A percentile compares a stretch with the other conserved stretches of the same genome.
Evolutionary conservation across 2,888 invertebrate genomes (phyloP).

Genomic region (Tubulanus polymorphus): DNA sequence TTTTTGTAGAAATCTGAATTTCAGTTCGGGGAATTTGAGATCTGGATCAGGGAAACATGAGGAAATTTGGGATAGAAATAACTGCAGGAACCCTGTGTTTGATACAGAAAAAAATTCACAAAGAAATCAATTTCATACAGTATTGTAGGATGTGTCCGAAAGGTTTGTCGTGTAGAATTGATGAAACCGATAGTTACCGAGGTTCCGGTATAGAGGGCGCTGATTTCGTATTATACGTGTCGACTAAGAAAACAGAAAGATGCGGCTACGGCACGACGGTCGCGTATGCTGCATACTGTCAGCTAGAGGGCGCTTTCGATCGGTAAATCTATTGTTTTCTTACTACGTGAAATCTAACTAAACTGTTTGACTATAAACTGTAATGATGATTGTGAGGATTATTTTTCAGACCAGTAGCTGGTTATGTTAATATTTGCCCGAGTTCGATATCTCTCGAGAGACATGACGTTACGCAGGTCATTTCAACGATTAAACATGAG

Average conservation of each 20-base stretch:
- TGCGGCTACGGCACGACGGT: constrained; percentile 88
- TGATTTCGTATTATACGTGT: constrained; percentile 96
- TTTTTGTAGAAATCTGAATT: too few species aligned
- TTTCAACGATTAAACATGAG: constrained; percentile 97
- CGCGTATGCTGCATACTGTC: constrained; percentile 97
- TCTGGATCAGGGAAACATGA: too few species aligned
- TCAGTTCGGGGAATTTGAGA: too few species aligned
- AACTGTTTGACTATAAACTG: too few species aligned
- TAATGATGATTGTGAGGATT: too few species aligned
- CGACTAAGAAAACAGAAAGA: constrained; percentile 87
- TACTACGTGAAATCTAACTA: not conserved
- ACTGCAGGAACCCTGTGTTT: too few species aligned
- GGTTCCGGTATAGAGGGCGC: constrained; percentile 63
- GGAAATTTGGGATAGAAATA: too few species aligned
- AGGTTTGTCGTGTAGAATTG: too few species aligned
- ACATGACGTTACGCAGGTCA: constrained; percentile 66
- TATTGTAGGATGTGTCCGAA: too few species aligned
- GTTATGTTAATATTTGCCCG: constrained; percentile 97
- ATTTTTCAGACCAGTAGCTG: constrained; percentile 82
- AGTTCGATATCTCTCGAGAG: constrained; percentile 85
- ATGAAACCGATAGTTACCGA: too few species aligned
- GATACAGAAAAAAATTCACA: too few species aligned
- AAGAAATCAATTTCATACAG: too few species aligned
- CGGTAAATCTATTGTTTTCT: constrained; percentile 57
- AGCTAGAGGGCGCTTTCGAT: constrained; percentile 89